phyloP scores from a whole-genome alignment of 2,888 invertebrate genomes.

The Melangyna quadrimaculata region DNA sequence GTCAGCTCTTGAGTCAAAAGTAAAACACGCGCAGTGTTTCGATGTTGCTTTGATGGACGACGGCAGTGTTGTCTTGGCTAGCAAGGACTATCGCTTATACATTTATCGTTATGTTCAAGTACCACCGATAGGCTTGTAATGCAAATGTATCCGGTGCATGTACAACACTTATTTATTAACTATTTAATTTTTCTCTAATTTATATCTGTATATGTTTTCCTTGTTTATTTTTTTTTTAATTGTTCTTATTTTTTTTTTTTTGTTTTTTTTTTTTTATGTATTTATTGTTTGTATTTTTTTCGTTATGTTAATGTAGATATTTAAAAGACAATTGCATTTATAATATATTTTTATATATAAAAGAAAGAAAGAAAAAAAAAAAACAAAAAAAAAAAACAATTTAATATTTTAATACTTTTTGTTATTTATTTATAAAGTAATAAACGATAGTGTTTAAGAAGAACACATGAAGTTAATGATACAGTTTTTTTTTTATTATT shows the following conservation, averaged over 20 bases:
- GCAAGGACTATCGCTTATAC: conserved; percentile 99
- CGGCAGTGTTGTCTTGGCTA: conserved; percentile 98
- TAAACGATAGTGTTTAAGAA: conserved; percentile 67
- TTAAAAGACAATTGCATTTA: conserved; percentile 72
- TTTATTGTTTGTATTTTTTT: conserved; percentile 58
- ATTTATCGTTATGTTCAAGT: conserved; percentile 99
- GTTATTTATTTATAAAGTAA: conserved; percentile 71
- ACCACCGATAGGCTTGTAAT: conserved; percentile 86
- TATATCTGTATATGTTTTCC: conserved; percentile 45
- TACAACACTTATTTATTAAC: conserved; percentile 60
- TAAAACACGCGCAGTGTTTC: conserved; percentile 99
- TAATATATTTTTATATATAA: conserved; percentile 70
- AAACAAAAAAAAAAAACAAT: conserved; percentile 37
- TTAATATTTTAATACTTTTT: conserved; percentile 67
- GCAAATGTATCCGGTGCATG: conserved; percentile 71
- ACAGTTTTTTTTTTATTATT: conserved; percentile 29
- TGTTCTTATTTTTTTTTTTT: conserved; percentile 36
- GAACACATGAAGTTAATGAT: conserved; percentile 56
- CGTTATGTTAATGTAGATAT: conserved; percentile 68
- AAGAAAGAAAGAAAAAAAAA: conserved; percentile 46
- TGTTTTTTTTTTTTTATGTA: conserved; percentile 32
- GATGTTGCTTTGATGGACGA: conserved; percentile 99
- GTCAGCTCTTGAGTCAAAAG: conserved; percentile 99
- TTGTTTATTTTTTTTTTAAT: conserved; percentile 29
- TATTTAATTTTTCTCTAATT: conserved; percentile 46